phyloP scores from a whole-genome alignment of 2,888 invertebrate genomes.

The Neoitamus cyanurus region DNA sequence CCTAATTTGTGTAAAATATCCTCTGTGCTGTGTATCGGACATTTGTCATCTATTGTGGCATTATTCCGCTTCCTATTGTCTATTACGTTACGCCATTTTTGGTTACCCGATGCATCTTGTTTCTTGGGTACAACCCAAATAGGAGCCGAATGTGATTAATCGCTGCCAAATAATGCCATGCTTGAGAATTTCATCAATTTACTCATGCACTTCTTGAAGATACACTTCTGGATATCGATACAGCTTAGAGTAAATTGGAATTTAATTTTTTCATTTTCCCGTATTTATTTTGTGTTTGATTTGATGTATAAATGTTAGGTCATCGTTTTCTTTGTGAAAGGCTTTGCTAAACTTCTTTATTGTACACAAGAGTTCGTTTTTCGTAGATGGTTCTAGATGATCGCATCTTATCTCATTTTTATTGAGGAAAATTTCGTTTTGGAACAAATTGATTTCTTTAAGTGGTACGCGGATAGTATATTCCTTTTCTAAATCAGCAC shows the following conservation, averaged over 20 bases:
- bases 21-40: conserved; percentile 55
- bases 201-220: too few species aligned
- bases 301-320: conserved; percentile 21
- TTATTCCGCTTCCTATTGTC: conserved; percentile 46
- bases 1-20: too few species aligned
- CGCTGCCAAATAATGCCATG: conserved; percentile 46
- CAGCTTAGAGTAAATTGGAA: conserved; percentile 50
- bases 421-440: too few species aligned
- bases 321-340: conserved; percentile 38
- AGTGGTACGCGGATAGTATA: too few species aligned
- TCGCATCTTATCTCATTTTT: too few species aligned
- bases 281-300: conserved; percentile 49
- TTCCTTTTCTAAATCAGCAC: too few species aligned
- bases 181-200: conserved; percentile 40
- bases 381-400: too few species aligned
- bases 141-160: conserved; percentile 47
- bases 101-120: too few species aligned
- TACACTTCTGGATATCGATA: too few species aligned
- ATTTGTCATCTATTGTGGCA: conserved; percentile 40
- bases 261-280: conserved; percentile 30
- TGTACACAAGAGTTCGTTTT: too few species aligned
- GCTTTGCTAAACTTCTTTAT: neutral
- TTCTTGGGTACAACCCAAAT: conserved; percentile 27
- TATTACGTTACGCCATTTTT: conserved; percentile 47
- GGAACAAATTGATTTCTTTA: too few species aligned